Evolutionary conservation across 2,797 vertebrate species (phyloP).

Genomic region (Enoplosus armatus): DNA sequence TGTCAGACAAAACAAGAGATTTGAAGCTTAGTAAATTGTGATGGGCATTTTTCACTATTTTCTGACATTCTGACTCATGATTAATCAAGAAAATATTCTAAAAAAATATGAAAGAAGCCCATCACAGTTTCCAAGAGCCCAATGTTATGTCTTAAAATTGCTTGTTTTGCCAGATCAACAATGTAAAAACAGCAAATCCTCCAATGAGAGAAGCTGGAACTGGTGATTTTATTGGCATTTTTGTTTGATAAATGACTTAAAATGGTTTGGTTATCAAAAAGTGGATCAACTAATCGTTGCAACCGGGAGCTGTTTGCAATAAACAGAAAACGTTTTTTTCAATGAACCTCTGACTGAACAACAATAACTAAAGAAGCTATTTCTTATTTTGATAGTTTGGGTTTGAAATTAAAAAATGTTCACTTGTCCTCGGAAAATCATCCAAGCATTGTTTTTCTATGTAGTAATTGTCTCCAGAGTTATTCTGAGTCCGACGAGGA

Average conservation of each 20-base stretch:
- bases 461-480: conserved; percentile 20
- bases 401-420: not conserved
- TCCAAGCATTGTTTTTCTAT: not conserved
- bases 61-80: not conserved
- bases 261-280: not conserved
- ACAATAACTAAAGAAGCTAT: not conserved
- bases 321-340: too few species aligned
- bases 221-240: not conserved
- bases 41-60: not conserved
- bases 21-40: not conserved
- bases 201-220: not conserved
- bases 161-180: not conserved
- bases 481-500: not conserved
- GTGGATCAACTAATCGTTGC: not conserved
- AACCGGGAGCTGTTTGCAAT: not conserved
- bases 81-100: not conserved
- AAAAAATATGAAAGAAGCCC: not conserved
- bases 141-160: not conserved
- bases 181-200: not conserved
- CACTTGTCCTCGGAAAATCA: not conserved
- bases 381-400: not conserved
- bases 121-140: not conserved
- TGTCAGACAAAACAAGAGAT: too few species aligned
- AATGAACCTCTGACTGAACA: not conserved
- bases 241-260: not conserved